Evolutionary conservation across 2,797 vertebrate genomes (phyloP).

Genomic region (Orientallactaga sibirica): DNA sequence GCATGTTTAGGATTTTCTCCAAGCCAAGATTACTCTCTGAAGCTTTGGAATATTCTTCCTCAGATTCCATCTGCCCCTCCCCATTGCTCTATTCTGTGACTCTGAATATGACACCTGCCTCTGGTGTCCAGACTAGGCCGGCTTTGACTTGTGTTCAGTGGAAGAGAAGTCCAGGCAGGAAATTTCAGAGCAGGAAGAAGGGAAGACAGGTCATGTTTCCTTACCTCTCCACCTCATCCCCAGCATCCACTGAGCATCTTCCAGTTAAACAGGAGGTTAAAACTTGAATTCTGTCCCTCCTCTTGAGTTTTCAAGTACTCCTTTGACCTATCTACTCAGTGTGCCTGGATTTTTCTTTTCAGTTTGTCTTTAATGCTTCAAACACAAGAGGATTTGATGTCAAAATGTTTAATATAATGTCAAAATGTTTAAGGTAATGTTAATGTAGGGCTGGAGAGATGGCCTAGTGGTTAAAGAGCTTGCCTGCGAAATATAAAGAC

Average conservation of each 20-base stretch:
- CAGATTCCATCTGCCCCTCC: neutral
- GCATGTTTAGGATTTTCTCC: neutral
- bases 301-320: neutral
- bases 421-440: neutral
- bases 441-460: too few species aligned
- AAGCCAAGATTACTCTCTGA: neutral
- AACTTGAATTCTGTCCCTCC: neutral
- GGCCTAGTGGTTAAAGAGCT: too few species aligned
- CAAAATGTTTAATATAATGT: neutral
- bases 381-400: slow-evolving; percentile 18
- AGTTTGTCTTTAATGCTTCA: slow-evolving; percentile 37
- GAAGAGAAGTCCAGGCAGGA: neutral
- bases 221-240: neutral
- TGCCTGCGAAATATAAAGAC: too few species aligned
- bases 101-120: too few species aligned
- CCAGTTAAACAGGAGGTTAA: neutral
- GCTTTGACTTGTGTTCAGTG: neutral
- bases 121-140: neutral
- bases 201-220: neutral
- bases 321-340: neutral
- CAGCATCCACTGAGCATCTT: too few species aligned
- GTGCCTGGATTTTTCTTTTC: slow-evolving; percentile 7
- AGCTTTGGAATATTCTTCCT: neutral
- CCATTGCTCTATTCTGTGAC: neutral
- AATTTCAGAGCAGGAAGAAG: too few species aligned